Percentiles rank a stretch among this genome's conserved stretches.
Conservation (phyloP, 2,888 invertebrate genomes). For the Apodemia hepburni region DNA sequence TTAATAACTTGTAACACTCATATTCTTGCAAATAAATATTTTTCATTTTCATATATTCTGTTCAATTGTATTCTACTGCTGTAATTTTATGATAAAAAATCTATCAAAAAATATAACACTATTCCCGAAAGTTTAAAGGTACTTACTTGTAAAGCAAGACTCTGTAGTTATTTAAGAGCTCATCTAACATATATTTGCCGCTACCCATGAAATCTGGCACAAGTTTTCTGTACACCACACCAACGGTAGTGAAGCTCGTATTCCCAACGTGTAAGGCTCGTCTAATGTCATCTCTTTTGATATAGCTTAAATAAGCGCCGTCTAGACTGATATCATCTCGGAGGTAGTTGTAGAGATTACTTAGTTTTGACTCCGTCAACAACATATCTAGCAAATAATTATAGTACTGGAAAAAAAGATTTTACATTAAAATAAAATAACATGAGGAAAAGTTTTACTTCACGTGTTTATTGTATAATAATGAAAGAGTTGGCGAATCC, state of each 20-base stretch:
- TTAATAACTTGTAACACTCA: too few species aligned
- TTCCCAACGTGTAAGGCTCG: constrained; percentile 76
- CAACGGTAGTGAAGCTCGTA: constrained; percentile 70
- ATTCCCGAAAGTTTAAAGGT: not conserved
- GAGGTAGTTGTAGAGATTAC: constrained; percentile 73
- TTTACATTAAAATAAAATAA: too few species aligned
- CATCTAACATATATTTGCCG: constrained; percentile 78
- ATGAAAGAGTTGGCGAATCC: too few species aligned
- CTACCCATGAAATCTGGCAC: constrained; percentile 79
- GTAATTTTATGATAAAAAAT: too few species aligned
- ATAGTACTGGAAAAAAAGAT: constrained; percentile 61
- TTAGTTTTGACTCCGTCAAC: constrained; percentile 58
- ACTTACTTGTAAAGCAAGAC: constrained; percentile 82
- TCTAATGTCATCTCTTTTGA: constrained; percentile 64
- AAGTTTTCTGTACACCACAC: constrained; percentile 70
- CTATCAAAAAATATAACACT: too few species aligned
- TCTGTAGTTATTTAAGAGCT: constrained; percentile 73
- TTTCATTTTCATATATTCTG: too few species aligned
- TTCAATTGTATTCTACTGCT: too few species aligned
- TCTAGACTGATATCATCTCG: constrained; percentile 59
- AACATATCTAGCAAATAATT: constrained; percentile 70
- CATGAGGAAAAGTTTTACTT: too few species aligned
- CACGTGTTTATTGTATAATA: too few species aligned
- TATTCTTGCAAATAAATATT: too few species aligned
- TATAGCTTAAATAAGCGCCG: constrained; percentile 62